phyloP scores from a whole-genome alignment of 30 jellyfish, hydroid and myxozoan species.

The Morbakka virulenta region DNA sequence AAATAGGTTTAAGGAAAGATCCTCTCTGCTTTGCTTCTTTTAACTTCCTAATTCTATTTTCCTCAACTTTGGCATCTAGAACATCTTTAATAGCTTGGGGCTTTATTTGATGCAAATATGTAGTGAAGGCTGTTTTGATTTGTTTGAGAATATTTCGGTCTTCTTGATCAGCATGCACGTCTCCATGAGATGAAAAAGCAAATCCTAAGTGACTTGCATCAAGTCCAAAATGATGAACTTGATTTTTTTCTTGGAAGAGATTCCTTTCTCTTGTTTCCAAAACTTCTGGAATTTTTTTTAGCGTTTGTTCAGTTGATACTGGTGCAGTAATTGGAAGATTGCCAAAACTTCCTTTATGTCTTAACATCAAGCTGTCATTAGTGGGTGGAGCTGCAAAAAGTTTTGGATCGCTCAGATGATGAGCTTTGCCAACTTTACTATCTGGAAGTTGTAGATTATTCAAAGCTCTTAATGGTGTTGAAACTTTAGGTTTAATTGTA shows the following conservation, averaged over 20 bases:
- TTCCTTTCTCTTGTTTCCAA: neutral
- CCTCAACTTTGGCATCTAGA: neutral
- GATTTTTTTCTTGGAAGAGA: neutral
- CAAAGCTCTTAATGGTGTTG: neutral
- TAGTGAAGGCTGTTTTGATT: neutral
- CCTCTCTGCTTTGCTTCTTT: neutral
- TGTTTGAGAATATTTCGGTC: no score
- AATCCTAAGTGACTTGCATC: neutral
- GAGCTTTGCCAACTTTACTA: neutral
- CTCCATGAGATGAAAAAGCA: neutral
- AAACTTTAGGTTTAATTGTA: neutral
- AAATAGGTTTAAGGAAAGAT: neutral
- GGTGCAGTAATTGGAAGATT: neutral
- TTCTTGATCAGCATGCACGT: neutral
- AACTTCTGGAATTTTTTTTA: neutral
- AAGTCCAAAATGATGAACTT: neutral
- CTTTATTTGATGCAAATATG: no score
- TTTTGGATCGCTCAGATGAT: neutral
- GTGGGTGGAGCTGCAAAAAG: neutral
- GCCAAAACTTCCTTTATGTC: neutral
- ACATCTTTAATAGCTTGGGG: neutral
- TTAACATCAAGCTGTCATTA: no score
- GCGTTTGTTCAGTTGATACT: neutral
- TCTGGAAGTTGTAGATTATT: neutral
- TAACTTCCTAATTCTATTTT: neutral